phyloP scores from a whole-genome alignment of 92 coral and sea anemone genomes.

The Ricordea florida region DNA sequence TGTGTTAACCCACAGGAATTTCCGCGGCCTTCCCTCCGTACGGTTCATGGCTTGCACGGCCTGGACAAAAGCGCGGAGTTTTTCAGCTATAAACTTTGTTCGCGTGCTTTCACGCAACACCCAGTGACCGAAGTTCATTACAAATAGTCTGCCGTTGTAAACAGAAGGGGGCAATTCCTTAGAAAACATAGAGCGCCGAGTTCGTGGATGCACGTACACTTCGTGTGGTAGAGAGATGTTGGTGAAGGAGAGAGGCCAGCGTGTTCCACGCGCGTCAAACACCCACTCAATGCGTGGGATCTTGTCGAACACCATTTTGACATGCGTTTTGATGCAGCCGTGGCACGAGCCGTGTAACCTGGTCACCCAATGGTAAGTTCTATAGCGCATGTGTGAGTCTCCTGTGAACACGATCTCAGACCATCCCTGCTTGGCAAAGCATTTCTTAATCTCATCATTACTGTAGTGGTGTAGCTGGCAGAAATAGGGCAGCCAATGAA shows the following conservation, averaged over 20 bases:
- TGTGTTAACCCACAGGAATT: slow-evolving; percentile 91
- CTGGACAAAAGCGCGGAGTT: slow-evolving; percentile 72
- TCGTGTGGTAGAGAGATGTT: slow-evolving; percentile 82
- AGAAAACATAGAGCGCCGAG: slow-evolving; percentile 90
- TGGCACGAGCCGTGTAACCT: slow-evolving; percentile 88
- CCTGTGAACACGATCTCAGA: slow-evolving; percentile 93
- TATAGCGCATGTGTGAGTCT: slow-evolving; percentile 98
- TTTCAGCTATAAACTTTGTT: slow-evolving; percentile 55
- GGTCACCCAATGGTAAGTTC: slow-evolving; percentile 98
- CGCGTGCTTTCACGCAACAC: slow-evolving; percentile 89
- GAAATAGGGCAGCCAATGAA: slow-evolving; percentile 90
- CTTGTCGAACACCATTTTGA: slow-evolving; percentile 89
- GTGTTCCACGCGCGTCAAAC: slow-evolving; percentile 98
- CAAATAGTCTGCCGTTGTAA: slow-evolving; percentile 79
- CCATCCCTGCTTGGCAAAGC: slow-evolving; percentile 92
- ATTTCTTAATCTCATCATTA: slow-evolving; percentile 87
- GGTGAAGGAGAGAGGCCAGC: slow-evolving; percentile 95
- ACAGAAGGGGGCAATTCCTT: slow-evolving; percentile 77
- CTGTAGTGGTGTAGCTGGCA: slow-evolving; percentile 96
- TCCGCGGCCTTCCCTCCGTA: slow-evolving; percentile 38
- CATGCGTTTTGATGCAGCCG: slow-evolving; percentile 91
- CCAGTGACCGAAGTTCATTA: slow-evolving; percentile 98
- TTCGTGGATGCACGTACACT: slow-evolving; percentile 83
- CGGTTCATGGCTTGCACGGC: slow-evolving; percentile 75
- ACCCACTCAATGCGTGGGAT: slow-evolving; percentile 98